A percentile compares a stretch with the other conserved stretches of the same genome.
These are phyloP conservation scores for Erethizon dorsatum DNA, from an alignment of 2,797 vertebrate genomes.

Conservation along the genomic window DNA sequence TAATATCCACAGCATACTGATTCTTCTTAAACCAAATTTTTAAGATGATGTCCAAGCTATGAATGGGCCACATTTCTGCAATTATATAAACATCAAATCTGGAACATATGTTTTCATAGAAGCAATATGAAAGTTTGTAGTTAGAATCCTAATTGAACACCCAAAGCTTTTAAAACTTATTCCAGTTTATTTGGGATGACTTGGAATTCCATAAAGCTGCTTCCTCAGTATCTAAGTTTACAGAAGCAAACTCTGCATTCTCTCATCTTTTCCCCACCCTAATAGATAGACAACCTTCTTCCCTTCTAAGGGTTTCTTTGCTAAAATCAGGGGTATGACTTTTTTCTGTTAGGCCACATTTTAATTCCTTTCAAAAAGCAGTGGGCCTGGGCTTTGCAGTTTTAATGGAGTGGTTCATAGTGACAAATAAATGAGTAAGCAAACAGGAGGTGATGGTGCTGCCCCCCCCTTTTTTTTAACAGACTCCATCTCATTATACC, in stretches of 20 bases:
- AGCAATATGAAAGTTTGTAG: neutral
- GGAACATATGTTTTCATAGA: neutral
- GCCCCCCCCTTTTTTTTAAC: neutral
- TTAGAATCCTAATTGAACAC: neutral
- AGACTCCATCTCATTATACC: neutral
- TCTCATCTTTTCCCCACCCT: neutral
- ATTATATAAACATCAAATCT: neutral
- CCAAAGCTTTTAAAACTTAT: neutral
- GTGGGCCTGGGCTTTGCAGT: neutral
- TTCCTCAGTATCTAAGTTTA: neutral
- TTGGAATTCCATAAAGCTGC: neutral
- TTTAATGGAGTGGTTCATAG: neutral
- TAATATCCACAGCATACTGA: neutral
- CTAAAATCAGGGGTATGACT: neutral
- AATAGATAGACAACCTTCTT: neutral
- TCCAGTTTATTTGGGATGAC: neutral
- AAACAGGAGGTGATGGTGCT: fast-evolving
- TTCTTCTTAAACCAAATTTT: neutral
- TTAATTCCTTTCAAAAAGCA: conserved; percentile 4
- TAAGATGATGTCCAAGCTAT: neutral
- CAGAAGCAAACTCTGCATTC: neutral
- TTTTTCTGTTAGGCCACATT: neutral
- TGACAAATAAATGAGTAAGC: neutral
- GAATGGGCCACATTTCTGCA: neutral
- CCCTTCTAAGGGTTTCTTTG: neutral